These are phyloP conservation scores for Hypena proboscidalis DNA, from an alignment of 2,888 invertebrate species.

Conservation along the genomic window DNA sequence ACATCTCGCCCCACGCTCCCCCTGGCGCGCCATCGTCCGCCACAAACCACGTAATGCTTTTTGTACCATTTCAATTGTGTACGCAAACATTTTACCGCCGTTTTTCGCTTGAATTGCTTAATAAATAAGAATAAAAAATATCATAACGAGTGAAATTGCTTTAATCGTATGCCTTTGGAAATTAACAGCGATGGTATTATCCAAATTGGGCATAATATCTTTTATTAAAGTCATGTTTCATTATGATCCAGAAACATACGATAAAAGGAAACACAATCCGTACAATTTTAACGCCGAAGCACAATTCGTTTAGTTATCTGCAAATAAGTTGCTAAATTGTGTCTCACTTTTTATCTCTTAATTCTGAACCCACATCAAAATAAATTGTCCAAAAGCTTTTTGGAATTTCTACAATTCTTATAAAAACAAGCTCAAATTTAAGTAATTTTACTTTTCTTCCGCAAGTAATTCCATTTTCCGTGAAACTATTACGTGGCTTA, in stretches of 20 bases:
- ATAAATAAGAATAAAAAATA: slow-evolving; percentile 23
- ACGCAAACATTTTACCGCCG: slow-evolving; percentile 24
- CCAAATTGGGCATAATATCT: neutral
- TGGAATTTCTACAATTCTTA: slow-evolving; percentile 16
- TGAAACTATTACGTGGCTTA: slow-evolving; percentile 44
- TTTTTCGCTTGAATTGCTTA: slow-evolving; percentile 24
- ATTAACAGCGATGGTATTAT: slow-evolving; percentile 1
- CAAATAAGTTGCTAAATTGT: no score
- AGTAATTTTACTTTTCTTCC: slow-evolving; percentile 25
- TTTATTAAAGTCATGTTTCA: no score
- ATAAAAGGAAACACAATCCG: no score
- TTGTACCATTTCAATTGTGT: slow-evolving; percentile 38
- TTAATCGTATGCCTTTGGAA: slow-evolving; percentile 3
- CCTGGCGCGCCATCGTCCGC: slow-evolving; percentile 12
- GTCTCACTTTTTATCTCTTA: no score
- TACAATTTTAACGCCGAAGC: no score
- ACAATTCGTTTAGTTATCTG: no score
- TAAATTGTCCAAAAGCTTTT: slow-evolving; percentile 5
- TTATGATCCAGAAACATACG: no score
- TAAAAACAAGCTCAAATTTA: slow-evolving; percentile 17
- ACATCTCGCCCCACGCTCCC: slow-evolving; percentile 33
- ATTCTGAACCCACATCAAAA: neutral
- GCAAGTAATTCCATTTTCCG: slow-evolving; percentile 33
- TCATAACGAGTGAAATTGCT: slow-evolving; percentile 4
- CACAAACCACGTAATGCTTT: slow-evolving; percentile 36